Evolutionary conservation across 2,888 invertebrate genomes (phyloP), one percentile per base, ranked within the genome.

Genomic region (Melikaiella ostensackeni): DNA sequence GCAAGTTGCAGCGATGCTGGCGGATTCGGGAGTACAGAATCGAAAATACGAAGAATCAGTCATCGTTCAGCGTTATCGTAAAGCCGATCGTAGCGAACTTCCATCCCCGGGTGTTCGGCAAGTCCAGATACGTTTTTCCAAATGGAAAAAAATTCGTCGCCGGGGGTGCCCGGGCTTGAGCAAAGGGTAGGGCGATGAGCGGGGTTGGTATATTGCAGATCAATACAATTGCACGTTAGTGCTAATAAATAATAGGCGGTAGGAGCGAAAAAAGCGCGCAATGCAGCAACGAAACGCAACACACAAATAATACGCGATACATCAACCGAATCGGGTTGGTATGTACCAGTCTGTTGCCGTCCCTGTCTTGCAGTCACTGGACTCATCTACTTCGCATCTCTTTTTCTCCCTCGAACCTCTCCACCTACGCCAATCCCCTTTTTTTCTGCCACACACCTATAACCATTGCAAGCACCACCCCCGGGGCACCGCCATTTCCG

Each of bases 181-280:
- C 64, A 59, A 77, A 66, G 79, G 79, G 77, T 74, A 64, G 76
- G 74, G 38, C 35, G 35, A 63, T 46, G 77, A 50, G 82, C 87
- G 87, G 88, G 86, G 88, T 86, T 89, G 90, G 88, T 90, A 89
- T 91, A 91, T 91, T 88, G 91, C 91, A 91, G 91, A 91, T 91
- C 91, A 91, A 91, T 91, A 91, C 91, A 91, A 91, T 91, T 91
- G 91, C 90, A 91, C 90, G 91, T 91, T 91, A 91, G 91, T 91
- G 91, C 91, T 91, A 91, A 91, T 91, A 91, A 91, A 91, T 91
- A 91, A 91, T 91, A 91, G 91, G 90, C 91, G 90, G 90, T 88
- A 90, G 91, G 89, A 89, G 89, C 90, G 89, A 91, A 91, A 89
- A 91, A 91, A 91, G 89, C 90, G 89, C 90, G 90, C 90, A 90